A percentile compares a stretch with the other conserved stretches of the same genome.
phyloP scores from a whole-genome alignment of 2,888 invertebrate species.

The Ditula angustiorana region DNA sequence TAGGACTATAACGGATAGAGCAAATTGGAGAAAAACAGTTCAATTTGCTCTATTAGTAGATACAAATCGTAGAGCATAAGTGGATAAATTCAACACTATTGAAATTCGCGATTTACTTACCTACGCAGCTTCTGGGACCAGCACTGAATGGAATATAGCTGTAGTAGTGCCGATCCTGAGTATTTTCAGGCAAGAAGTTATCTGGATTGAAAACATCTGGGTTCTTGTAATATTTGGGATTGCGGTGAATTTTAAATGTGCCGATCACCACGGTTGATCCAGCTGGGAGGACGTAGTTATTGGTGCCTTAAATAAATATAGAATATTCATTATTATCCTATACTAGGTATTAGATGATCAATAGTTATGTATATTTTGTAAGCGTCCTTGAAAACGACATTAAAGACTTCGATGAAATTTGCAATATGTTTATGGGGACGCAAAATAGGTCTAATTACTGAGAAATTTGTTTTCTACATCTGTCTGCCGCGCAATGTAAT shows the following conservation, averaged over 20 bases:
- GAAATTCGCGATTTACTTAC: slow-evolving; percentile 69
- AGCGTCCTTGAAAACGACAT: background rate
- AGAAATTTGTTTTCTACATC: no score
- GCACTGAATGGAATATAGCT: slow-evolving; percentile 93
- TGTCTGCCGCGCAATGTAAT: no score
- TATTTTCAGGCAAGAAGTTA: slow-evolving; percentile 91
- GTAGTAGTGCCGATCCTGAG: slow-evolving; percentile 91
- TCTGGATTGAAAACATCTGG: slow-evolving; percentile 91
- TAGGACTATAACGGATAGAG: no score
- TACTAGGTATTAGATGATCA: no score
- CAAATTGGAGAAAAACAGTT: no score
- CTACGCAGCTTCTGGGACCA: slow-evolving; percentile 92
- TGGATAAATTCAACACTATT: background rate
- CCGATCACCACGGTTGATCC: slow-evolving; percentile 89
- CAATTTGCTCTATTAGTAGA: no score
- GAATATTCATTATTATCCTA: background rate
- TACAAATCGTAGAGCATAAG: no score
- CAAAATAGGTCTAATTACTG: no score
- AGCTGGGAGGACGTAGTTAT: slow-evolving; percentile 88
- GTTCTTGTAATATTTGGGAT: slow-evolving; percentile 87
- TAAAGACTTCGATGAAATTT: no score
- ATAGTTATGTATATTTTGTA: no score
- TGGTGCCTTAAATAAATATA: slow-evolving; percentile 80
- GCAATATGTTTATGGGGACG: no score
- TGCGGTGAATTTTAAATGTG: slow-evolving; percentile 89